phyloP scores from a whole-genome alignment of 2,888 invertebrate genomes.

The Caenorhabditis plicata region DNA sequence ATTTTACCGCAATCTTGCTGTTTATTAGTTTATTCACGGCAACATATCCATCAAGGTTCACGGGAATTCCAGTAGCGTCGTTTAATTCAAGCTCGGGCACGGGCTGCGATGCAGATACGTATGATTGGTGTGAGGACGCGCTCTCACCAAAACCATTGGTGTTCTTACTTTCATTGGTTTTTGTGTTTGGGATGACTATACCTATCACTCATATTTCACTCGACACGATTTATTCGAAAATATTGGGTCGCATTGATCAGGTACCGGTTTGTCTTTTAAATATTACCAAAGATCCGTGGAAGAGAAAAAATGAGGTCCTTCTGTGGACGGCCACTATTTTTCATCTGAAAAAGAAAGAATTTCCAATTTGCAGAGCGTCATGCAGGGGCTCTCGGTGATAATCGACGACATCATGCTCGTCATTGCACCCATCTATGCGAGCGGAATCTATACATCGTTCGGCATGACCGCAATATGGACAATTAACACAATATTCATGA shows the following conservation, averaged over 20 bases:
- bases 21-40: conserved; percentile 41
- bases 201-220: conserved; percentile 22
- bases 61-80: conserved; percentile 29
- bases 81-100: conserved; percentile 20
- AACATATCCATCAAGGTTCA: conserved; percentile 50
- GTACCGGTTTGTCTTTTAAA: neutral
- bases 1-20: conserved; percentile 23
- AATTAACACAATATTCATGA: too few species aligned
- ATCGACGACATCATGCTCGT: conserved; percentile 29
- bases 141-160: conserved; percentile 23
- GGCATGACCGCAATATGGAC: too few species aligned
- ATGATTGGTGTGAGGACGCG: conserved; percentile 27
- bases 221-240: conserved; percentile 35
- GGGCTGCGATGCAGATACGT: conserved; percentile 32
- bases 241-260: conserved; percentile 35
- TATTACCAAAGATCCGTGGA: too few species aligned
- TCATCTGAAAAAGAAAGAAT: neutral
- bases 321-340: too few species aligned
- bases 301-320: too few species aligned
- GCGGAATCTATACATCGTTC: too few species aligned
- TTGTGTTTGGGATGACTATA: conserved; percentile 30
- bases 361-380: conserved; percentile 24
- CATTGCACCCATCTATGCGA: conserved; percentile 32
- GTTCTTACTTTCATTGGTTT: conserved; percentile 42
- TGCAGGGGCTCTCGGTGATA: conserved; percentile 33